A percentile compares a stretch with the other conserved stretches of the same genome.
These are phyloP conservation scores for Aporrectodea caliginosa DNA, from an alignment of 1,140 invertebrate species.

Conservation along the genomic window DNA sequence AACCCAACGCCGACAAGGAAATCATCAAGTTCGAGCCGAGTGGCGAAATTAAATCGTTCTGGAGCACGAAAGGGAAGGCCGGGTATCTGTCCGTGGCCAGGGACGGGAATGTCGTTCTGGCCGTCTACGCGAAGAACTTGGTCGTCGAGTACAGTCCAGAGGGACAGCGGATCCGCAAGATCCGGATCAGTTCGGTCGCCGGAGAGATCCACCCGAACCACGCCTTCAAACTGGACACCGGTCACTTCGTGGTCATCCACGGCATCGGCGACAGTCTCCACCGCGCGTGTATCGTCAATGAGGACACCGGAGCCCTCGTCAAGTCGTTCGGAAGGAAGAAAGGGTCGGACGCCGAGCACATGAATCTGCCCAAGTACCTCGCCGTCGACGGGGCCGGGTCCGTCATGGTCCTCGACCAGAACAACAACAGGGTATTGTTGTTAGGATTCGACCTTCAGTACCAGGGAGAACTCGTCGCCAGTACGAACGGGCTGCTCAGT, in stretches of 20 bases:
- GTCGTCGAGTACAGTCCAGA: neutral
- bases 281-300: neutral
- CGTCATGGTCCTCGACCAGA: neutral
- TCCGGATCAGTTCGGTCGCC: neutral
- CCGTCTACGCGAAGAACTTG: neutral
- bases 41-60: neutral
- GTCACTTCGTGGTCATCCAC: neutral
- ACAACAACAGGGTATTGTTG: neutral
- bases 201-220: neutral
- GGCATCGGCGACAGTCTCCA: neutral
- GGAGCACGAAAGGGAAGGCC: neutral
- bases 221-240: neutral
- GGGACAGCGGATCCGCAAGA: neutral
- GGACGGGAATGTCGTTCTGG: neutral
- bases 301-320: neutral
- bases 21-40: neutral
- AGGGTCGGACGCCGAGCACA: neutral
- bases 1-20: neutral
- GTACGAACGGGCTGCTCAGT: neutral
- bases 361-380: neutral
- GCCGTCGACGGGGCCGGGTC: neutral
- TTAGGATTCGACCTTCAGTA: neutral
- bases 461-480: neutral
- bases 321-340: neutral
- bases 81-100: neutral